Evolutionary conservation across 2,113 vertebrate species (phyloP).

Genomic region (Macquaria ambigua): DNA sequence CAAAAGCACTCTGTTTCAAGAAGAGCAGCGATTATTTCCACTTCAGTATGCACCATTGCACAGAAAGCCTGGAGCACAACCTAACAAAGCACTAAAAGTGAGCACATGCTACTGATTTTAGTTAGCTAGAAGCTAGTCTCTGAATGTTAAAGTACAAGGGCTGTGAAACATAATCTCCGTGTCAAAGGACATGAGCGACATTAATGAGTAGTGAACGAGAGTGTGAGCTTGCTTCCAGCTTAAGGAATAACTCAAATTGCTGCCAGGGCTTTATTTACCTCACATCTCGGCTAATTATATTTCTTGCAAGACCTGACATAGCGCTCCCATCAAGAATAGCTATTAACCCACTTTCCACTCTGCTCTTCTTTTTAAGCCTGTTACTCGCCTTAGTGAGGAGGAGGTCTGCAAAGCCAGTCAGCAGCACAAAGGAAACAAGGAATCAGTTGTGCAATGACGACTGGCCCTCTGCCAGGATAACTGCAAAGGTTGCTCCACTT

Average conservation of each 20-base stretch:
- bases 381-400: background rate
- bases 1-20: background rate
- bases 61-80: background rate
- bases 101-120: background rate
- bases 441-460: background rate
- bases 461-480: background rate
- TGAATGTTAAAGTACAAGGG: background rate
- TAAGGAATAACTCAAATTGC: background rate
- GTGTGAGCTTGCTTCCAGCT: background rate
- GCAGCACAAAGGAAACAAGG: constrained; percentile 7
- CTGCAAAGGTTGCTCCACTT: background rate
- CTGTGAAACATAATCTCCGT: constrained; percentile 11
- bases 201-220: background rate
- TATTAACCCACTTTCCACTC: constrained; percentile 12
- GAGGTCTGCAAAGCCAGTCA: background rate
- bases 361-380: background rate
- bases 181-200: background rate
- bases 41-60: background rate
- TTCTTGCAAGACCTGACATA: background rate
- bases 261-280: background rate
- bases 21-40: background rate
- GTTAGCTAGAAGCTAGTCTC: background rate
- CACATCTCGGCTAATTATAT: constrained; percentile 7
- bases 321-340: background rate
- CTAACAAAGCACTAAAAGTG: background rate